Evolutionary conservation across 1,140 invertebrate species (phyloP).

Genomic region (Trypoxylus dichotomus): DNA sequence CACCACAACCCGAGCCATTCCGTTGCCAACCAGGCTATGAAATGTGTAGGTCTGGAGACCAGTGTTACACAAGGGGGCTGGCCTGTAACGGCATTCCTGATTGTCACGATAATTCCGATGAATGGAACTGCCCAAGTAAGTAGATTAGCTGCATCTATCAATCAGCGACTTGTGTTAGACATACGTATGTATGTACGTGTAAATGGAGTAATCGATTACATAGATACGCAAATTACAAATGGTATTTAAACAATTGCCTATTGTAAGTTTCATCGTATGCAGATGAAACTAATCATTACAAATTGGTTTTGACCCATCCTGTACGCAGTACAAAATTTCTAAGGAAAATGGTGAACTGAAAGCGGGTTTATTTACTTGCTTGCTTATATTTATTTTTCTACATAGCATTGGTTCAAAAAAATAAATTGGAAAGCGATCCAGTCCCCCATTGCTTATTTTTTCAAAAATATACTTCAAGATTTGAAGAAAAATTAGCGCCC

Average conservation of each 20-base stretch:
- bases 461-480: no score
- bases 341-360: no score
- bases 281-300: no score
- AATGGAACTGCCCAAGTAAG: constrained; percentile 64
- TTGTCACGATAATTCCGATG: constrained; percentile 74
- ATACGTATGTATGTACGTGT: background rate
- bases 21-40: constrained; percentile 55
- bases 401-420: no score
- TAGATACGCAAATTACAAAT: background rate
- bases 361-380: no score
- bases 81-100: constrained; percentile 68
- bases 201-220: background rate
- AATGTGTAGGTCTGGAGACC: constrained; percentile 57
- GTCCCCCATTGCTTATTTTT: no score
- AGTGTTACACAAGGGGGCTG: constrained; percentile 57
- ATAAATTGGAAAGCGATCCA: no score
- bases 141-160: constrained; percentile 36
- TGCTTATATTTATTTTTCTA: no score
- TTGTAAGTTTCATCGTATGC: background rate
- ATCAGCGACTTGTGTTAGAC: background rate
- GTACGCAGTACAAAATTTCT: no score
- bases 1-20: constrained; percentile 37
- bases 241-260: constrained; percentile 6
- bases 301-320: no score
- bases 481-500: no score